Conservation (phyloP, 2,113 vertebrate genomes). For the Bufo bufo region DNA sequence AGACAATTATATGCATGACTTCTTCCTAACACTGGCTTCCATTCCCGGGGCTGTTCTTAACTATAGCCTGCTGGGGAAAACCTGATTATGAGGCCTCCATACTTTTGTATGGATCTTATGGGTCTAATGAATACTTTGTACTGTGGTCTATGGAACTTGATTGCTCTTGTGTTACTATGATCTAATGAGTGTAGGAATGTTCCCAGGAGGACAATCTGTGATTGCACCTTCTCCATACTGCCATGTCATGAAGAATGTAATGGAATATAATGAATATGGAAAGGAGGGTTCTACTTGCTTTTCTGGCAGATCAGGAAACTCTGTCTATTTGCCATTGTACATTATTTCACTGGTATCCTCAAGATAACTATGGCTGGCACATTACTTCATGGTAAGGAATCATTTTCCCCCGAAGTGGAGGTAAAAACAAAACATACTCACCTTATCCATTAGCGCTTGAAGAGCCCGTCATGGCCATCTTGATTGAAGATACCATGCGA, state of each 20-base stretch:
- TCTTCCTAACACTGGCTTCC: conserved; percentile 75
- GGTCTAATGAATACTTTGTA: conserved; percentile 83
- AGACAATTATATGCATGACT: conserved; percentile 83
- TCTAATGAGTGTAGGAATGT: conserved; percentile 85
- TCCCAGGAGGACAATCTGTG: conserved; percentile 59
- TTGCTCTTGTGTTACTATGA: conserved; percentile 70
- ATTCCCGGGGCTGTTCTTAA: conserved; percentile 79
- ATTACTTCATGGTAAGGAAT: too few relatives aligned
- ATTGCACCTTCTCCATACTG: neutral
- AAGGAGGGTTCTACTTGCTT: too few relatives aligned
- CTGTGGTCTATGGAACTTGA: conserved; percentile 79
- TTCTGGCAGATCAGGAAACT: neutral
- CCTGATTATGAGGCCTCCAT: conserved; percentile 82
- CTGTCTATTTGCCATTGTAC: neutral
- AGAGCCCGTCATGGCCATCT: too few relatives aligned
- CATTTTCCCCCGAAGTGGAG: too few relatives aligned
- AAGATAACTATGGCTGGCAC: neutral
- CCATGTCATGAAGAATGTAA: neutral
- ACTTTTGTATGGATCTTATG: conserved; percentile 82
- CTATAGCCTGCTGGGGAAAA: conserved; percentile 75
- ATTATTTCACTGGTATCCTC: too few relatives aligned
- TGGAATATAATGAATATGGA: neutral
- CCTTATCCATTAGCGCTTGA: too few relatives aligned
- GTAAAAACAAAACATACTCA: too few relatives aligned
- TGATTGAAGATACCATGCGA: too few relatives aligned